These are phyloP conservation scores for Chascanopsetta lugubris DNA, from an alignment of 2,113 vertebrate species.

Conservation along the genomic window DNA sequence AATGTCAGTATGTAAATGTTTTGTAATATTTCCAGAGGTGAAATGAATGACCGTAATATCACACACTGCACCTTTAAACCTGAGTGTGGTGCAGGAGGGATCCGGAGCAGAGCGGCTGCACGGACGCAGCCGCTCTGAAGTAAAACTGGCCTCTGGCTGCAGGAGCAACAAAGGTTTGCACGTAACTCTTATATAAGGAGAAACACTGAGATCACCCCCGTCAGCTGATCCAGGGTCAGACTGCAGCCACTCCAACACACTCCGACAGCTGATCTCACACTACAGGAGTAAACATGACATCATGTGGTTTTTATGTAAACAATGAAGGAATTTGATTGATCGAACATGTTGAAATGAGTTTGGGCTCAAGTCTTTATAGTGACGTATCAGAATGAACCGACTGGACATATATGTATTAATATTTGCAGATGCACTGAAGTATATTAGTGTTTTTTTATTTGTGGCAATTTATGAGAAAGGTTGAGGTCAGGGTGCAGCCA, in stretches of 20 bases:
- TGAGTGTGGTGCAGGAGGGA: slow-evolving; percentile 9
- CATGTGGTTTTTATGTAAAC: no score
- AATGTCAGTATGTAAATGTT: no score
- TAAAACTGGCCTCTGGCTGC: slow-evolving; percentile 32
- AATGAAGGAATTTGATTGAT: no score
- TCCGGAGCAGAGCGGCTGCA: slow-evolving; percentile 7
- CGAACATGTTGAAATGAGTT: no score
- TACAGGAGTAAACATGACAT: background rate
- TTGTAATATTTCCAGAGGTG: no score
- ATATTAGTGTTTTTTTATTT: no score
- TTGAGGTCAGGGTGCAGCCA: no score
- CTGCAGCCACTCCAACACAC: background rate
- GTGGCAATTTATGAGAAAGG: no score
- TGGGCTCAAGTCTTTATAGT: no score
- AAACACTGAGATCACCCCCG: slow-evolving; percentile 23
- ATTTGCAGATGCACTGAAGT: no score
- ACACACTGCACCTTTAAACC: slow-evolving; percentile 16
- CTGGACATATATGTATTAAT: no score
- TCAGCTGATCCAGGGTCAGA: slow-evolving; percentile 33
- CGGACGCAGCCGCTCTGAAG: slow-evolving; percentile 29
- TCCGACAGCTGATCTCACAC: background rate
- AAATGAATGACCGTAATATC: slow-evolving; percentile 17
- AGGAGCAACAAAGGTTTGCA: slow-evolving; percentile 20
- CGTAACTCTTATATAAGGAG: slow-evolving; percentile 40
- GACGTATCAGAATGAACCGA: no score